A percentile compares a stretch with the other conserved stretches of the same genome.
Evolutionary conservation across 2,113 vertebrate species (phyloP).

Genomic region (Chamaea fasciata): DNA sequence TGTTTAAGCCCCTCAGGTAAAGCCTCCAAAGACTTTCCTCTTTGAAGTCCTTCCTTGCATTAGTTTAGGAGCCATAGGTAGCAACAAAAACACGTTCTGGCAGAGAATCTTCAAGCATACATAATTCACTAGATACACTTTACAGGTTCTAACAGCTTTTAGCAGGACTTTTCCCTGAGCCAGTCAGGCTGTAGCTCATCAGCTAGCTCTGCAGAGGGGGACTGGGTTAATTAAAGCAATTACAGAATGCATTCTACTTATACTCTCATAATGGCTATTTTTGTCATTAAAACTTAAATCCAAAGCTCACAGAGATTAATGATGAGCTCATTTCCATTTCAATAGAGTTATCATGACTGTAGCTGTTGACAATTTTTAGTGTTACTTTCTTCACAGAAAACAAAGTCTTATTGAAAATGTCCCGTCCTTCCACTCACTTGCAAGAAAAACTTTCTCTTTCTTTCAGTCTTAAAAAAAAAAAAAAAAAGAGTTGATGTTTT

Average conservation of each 20-base stretch:
- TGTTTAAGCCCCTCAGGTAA: background rate
- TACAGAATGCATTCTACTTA: background rate
- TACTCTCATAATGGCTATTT: background rate
- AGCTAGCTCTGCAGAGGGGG: background rate
- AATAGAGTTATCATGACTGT: background rate
- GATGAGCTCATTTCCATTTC: constrained; percentile 4
- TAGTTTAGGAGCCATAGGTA: background rate
- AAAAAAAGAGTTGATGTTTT: background rate
- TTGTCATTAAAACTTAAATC: background rate
- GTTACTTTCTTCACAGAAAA: background rate
- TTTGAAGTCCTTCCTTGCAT: background rate
- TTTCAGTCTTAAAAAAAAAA: background rate
- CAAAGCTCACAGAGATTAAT: background rate
- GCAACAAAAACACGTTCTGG: background rate
- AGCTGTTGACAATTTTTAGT: background rate
- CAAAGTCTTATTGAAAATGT: background rate
- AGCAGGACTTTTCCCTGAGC: background rate
- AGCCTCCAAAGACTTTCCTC: background rate
- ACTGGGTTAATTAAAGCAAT: background rate
- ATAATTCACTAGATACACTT: background rate
- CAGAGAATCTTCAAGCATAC: background rate
- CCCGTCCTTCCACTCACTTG: background rate
- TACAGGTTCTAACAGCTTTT: background rate
- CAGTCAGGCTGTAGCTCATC: background rate
- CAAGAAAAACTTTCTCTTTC: background rate